Percentiles rank a stretch among this genome's conserved stretches.
Evolutionary conservation across 1,140 invertebrate genomes (phyloP).

Genomic region (Drosophila mojavensis): DNA sequence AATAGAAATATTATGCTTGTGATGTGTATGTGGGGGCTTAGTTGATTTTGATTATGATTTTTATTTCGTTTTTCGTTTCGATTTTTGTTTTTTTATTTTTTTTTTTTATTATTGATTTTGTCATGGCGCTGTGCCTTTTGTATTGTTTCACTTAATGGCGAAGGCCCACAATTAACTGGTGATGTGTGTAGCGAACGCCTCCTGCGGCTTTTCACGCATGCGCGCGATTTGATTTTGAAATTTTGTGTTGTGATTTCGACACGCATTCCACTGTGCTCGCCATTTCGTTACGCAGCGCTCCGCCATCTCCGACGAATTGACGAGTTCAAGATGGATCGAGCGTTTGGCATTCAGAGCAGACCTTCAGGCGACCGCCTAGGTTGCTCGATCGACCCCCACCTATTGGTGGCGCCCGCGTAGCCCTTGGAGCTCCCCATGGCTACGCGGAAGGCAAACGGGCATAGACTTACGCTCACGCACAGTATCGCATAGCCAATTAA

Average conservation of each 20-base stretch:
- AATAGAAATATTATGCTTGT: slow-evolving; percentile 23
- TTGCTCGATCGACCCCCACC: slow-evolving; percentile 15
- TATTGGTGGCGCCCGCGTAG: slow-evolving; percentile 30
- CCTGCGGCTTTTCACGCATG: slow-evolving; percentile 76
- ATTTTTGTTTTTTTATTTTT: slow-evolving; percentile 12
- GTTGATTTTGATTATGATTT: slow-evolving; percentile 16
- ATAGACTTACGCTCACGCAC: slow-evolving; percentile 10
- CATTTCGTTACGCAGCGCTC: slow-evolving; percentile 64
- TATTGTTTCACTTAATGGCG: slow-evolving; percentile 22
- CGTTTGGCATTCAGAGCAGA: slow-evolving; percentile 19
- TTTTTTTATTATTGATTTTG: slow-evolving; percentile 54
- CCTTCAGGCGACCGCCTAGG: slow-evolving; percentile 45
- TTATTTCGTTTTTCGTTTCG: neutral
- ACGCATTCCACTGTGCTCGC: slow-evolving; percentile 71
- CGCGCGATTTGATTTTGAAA: slow-evolving; percentile 53
- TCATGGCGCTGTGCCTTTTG: slow-evolving; percentile 42
- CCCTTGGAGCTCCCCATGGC: slow-evolving; percentile 10
- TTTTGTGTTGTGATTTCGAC: slow-evolving; percentile 47
- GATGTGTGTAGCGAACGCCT: slow-evolving; percentile 54
- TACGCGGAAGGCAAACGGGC: neutral
- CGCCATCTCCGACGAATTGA: slow-evolving; percentile 44
- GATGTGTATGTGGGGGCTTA: slow-evolving; percentile 7
- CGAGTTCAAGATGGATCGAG: slow-evolving; percentile 66
- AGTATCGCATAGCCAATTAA: slow-evolving; percentile 63
- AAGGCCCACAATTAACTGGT: slow-evolving; percentile 31